Evolutionary conservation across 2,113 vertebrate species (phyloP).

Genomic region (Mesitornis unicolor): DNA sequence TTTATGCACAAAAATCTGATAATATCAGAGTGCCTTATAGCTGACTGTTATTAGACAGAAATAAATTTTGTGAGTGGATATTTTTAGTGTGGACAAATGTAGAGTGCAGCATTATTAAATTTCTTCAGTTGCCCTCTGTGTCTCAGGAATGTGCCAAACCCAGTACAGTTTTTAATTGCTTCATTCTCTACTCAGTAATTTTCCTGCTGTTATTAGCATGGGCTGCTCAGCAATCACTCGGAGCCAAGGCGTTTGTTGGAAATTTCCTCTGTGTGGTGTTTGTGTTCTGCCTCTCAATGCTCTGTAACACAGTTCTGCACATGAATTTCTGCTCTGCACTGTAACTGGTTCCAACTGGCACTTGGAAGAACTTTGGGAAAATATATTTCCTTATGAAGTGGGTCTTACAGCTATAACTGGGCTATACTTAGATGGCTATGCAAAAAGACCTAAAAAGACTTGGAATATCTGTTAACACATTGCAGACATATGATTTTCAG

Average conservation of each 20-base stretch:
- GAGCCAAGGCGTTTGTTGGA: conserved; percentile 10
- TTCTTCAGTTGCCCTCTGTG: conserved; percentile 33
- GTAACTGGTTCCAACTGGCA: background rate
- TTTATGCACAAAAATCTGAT: background rate
- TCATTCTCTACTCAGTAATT: conserved; percentile 46
- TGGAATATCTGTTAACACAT: background rate
- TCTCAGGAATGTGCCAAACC: conserved; percentile 34
- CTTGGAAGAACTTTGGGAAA: background rate
- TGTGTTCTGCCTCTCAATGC: background rate
- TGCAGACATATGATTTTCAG: background rate
- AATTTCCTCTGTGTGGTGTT: conserved; percentile 24
- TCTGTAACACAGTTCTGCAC: background rate
- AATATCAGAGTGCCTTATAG: background rate
- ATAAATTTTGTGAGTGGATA: background rate
- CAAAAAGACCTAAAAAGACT: background rate
- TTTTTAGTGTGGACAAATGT: conserved; percentile 32
- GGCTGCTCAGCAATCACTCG: conserved; percentile 33
- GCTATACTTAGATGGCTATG: background rate
- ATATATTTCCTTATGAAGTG: background rate
- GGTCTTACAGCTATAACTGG: background rate
- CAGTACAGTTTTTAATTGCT: conserved; percentile 51
- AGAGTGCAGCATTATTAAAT: conserved; percentile 8
- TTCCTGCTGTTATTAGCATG: background rate
- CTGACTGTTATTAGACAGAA: background rate
- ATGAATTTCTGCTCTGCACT: background rate